Evolutionary conservation across 2,888 invertebrate species (phyloP).

Genomic region (Rhaphigaster nebulosa): DNA sequence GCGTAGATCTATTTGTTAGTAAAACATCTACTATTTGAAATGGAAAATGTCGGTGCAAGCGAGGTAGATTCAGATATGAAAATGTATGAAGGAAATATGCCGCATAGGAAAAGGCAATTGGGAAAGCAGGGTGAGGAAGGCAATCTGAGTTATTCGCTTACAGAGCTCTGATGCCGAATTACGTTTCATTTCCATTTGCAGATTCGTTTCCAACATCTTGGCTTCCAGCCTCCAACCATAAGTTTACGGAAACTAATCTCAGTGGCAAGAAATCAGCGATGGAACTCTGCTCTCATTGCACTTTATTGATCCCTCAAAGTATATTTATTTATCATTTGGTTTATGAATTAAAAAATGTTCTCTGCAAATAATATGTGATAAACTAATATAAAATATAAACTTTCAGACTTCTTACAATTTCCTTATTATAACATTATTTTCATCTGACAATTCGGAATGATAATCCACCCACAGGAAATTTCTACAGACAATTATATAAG

Average conservation of each 20-base stretch:
- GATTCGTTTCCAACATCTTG: conserved; percentile 36
- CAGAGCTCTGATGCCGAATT: conserved; percentile 36
- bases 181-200: conserved; percentile 32
- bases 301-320: background rate
- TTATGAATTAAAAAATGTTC: too few species aligned
- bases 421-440: too few species aligned
- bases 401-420: too few species aligned
- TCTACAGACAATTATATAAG: too few species aligned
- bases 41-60: background rate
- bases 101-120: conserved; percentile 23
- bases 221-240: background rate
- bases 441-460: too few species aligned
- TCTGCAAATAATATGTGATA: too few species aligned
- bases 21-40: background rate
- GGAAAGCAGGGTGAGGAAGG: background rate
- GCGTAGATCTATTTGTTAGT: background rate
- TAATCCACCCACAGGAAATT: too few species aligned
- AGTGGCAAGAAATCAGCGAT: background rate
- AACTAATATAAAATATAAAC: too few species aligned
- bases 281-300: background rate
- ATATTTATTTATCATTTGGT: too few species aligned
- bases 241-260: background rate
- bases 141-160: conserved; percentile 34
- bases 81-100: conserved; percentile 16
- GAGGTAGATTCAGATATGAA: background rate